phyloP scores from a whole-genome alignment of 2,888 invertebrate genomes.

The Tinea trinotella region DNA sequence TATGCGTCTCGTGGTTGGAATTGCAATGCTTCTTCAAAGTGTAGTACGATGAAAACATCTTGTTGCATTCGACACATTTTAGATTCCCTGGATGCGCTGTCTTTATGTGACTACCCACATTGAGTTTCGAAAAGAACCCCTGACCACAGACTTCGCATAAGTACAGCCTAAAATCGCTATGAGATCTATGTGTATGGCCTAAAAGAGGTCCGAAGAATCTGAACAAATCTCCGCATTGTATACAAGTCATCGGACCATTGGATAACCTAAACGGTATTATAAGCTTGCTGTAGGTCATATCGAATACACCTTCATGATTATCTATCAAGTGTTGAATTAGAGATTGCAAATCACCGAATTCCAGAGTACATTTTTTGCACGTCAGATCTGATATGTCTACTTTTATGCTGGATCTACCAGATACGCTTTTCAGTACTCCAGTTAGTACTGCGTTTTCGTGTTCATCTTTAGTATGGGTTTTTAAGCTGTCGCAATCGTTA shows the following conservation, averaged over 20 bases:
- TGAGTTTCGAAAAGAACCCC: constrained; percentile 39
- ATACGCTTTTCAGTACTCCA: constrained; percentile 27
- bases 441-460: constrained; percentile 32
- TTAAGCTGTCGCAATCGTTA: constrained; percentile 29
- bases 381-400: constrained; percentile 36
- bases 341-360: constrained; percentile 28
- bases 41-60: constrained; percentile 20
- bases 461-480: constrained; percentile 30
- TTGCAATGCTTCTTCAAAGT: constrained; percentile 13
- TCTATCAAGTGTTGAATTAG: constrained; percentile 31
- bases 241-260: constrained; percentile 35
- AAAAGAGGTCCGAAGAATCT: constrained; percentile 38
- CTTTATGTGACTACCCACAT: constrained; percentile 41
- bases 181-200: constrained; percentile 34
- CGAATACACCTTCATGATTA: constrained; percentile 28
- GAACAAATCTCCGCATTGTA: constrained; percentile 38
- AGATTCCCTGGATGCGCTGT: constrained; percentile 30
- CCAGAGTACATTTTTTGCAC: constrained; percentile 35
- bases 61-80: constrained; percentile 29
- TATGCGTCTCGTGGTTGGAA: constrained; percentile 16
- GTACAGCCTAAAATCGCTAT: constrained; percentile 33
- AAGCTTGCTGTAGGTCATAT: constrained; percentile 25
- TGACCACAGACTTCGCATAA: constrained; percentile 48
- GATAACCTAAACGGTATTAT: constrained; percentile 34
- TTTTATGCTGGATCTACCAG: constrained; percentile 30